Conservation (phyloP, 2,113 vertebrate species). For the Pheucticus melanocephalus region DNA sequence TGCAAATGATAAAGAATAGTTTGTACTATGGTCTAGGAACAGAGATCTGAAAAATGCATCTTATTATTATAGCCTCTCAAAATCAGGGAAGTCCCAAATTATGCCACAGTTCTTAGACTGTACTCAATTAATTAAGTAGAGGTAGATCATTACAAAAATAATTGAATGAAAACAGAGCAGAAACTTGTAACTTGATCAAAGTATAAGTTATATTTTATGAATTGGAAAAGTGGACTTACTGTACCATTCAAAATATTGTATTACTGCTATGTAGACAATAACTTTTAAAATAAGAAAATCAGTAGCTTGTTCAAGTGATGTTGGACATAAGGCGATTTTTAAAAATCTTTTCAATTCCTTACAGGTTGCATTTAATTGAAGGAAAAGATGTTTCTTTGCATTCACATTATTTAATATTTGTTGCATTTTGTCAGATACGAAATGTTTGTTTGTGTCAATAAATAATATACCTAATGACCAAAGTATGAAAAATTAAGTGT, state of each 20-base stretch:
- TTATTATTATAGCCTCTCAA: neutral
- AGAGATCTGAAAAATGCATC: neutral
- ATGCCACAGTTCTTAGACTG: neutral
- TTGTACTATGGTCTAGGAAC: neutral
- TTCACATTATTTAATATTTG: conserved; percentile 52
- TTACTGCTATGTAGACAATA: neutral
- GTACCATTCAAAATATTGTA: neutral
- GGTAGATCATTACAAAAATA: neutral
- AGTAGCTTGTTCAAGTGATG: neutral
- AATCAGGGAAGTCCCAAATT: neutral
- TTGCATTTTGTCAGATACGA: conserved; percentile 56
- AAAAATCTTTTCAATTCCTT: conserved; percentile 6
- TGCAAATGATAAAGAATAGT: neutral
- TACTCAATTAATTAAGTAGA: neutral
- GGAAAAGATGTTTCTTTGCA: conserved; percentile 47
- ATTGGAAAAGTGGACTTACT: neutral
- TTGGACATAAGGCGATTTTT: neutral
- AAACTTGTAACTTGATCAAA: neutral
- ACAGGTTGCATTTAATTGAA: conserved; percentile 48
- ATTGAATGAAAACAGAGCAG: neutral
- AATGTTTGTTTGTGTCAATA: conserved; percentile 47
- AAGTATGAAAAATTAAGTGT: conserved; percentile 39
- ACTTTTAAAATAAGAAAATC: neutral
- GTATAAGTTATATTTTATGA: neutral
- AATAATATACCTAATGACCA: conserved; percentile 50